Percentiles rank a stretch among this genome's conserved stretches.
phyloP scores from a whole-genome alignment of 2,888 invertebrate genomes.

The Agrochola macilenta region DNA sequence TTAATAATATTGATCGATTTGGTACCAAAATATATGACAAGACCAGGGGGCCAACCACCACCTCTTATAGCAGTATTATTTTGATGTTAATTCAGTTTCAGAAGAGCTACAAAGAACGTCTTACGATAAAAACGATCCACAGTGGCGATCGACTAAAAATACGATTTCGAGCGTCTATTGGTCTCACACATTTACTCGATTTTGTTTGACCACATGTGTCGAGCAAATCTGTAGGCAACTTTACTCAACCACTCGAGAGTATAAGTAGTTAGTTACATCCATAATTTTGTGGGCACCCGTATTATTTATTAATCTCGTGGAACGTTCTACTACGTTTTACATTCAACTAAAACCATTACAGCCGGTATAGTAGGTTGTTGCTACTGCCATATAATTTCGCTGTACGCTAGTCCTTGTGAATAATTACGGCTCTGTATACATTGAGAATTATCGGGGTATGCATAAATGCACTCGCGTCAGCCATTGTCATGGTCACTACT shows the following conservation, averaged over 20 bases:
- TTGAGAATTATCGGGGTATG: conserved; percentile 35
- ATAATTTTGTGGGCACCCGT: neutral
- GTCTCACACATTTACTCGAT: neutral
- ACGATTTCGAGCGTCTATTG: neutral
- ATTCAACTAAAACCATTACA: neutral
- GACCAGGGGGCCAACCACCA: neutral
- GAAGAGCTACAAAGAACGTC: no score
- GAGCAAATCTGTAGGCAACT: no score
- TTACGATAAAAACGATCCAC: neutral
- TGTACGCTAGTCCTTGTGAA: conserved; percentile 30
- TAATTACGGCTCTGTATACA: conserved; percentile 36
- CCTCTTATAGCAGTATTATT: no score
- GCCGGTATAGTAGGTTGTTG: neutral
- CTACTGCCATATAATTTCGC: conserved; percentile 12
- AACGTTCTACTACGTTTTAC: neutral
- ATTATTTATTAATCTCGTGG: no score
- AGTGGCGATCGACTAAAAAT: neutral
- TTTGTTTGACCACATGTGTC: no score
- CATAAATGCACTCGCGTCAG: conserved; percentile 18
- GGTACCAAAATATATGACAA: neutral
- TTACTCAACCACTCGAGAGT: no score
- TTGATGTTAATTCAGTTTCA: no score
- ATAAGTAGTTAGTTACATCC: neutral
- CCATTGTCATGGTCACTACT: conserved; percentile 36
- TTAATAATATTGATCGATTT: neutral